Evolutionary conservation across 2,888 invertebrate genomes (phyloP), one percentile per base, ranked within the genome.

Genomic region (Agonopterix alstromeriana): DNA sequence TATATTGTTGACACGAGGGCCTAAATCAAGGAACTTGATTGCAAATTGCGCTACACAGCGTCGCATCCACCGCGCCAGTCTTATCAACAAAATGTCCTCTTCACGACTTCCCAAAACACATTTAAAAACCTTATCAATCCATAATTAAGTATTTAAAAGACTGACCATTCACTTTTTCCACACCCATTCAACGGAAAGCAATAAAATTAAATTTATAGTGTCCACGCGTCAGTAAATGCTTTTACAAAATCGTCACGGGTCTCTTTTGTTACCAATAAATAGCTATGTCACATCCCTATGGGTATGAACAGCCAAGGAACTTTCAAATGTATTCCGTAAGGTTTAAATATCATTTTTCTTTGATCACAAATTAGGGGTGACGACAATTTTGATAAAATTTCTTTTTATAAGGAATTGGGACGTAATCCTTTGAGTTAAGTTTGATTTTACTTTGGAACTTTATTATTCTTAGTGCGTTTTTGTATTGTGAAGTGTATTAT

Each of bases 191-290:
- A 65, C 61, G 56, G 57, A 27, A 27, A 60, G 69, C 74, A 73
- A 83, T 86, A 85, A 86, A 87, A 82, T 54, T 58, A 56, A 74
- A 87, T 87, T 87, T 87, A 87, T 85, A 67, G 65, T 65, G 74
- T 75, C 76, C 77, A 77, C 73, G 70, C 67, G 70, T 54, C 76
- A 60, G 70, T 74, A 74, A 77, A 68, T 54, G 68, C 55, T 59
- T 27, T 63, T 52, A 75, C 72, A 67, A 68, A 72, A 67, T 52
- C 58, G 61, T 61, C 63, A 63, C 53, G 51, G 54, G 48, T 44
- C 10, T 48, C 53, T 59, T 59, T 52, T 58, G 53, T 57, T 62
- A 54, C 65, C 72, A 70, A 68, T 56, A 56, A 60, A 54, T 46
- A 45, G 43, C 40, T 55, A 49, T 60, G 60, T 64, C 61, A 58